phyloP scores from a whole-genome alignment of 2,888 invertebrate genomes.

The Tortricodes alternella region DNA sequence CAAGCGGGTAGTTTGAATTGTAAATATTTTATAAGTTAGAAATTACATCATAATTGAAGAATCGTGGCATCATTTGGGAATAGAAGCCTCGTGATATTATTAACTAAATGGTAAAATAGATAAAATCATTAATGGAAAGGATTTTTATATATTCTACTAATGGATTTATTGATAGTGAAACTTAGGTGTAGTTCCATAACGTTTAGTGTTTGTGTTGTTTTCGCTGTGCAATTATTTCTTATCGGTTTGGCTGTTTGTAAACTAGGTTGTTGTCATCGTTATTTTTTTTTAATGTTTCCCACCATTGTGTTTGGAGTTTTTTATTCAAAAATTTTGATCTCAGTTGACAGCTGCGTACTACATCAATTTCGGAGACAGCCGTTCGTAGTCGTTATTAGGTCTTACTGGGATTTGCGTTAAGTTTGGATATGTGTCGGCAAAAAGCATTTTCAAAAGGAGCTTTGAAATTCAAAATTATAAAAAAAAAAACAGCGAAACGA shows the following conservation, averaged over 20 bases:
- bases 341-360: constrained; percentile 74
- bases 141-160: constrained; percentile 83
- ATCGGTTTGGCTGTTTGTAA: constrained; percentile 61
- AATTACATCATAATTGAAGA: constrained; percentile 59
- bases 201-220: constrained; percentile 75
- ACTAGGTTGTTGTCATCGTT: constrained; percentile 59
- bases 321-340: constrained; percentile 75
- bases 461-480: constrained; percentile 42
- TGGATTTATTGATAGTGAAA: constrained; percentile 79
- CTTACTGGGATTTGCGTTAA: constrained; percentile 65
- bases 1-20: constrained; percentile 80
- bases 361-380: constrained; percentile 66
- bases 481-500: constrained; percentile 65
- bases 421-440: constrained; percentile 78
- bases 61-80: constrained; percentile 75
- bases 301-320: constrained; percentile 42
- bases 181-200: constrained; percentile 71
- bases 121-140: constrained; percentile 81
- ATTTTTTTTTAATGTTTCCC: constrained; percentile 45
- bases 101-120: constrained; percentile 79
- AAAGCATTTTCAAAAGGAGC: constrained; percentile 59
- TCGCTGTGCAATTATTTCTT: constrained; percentile 77
- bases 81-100: constrained; percentile 81
- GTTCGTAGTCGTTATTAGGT: constrained; percentile 71
- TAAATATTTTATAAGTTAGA: constrained; percentile 76